A percentile compares a stretch with the other conserved stretches of the same genome.
phyloP scores from a whole-genome alignment of 2,797 vertebrate species.

The Moxostoma hubbsi region DNA sequence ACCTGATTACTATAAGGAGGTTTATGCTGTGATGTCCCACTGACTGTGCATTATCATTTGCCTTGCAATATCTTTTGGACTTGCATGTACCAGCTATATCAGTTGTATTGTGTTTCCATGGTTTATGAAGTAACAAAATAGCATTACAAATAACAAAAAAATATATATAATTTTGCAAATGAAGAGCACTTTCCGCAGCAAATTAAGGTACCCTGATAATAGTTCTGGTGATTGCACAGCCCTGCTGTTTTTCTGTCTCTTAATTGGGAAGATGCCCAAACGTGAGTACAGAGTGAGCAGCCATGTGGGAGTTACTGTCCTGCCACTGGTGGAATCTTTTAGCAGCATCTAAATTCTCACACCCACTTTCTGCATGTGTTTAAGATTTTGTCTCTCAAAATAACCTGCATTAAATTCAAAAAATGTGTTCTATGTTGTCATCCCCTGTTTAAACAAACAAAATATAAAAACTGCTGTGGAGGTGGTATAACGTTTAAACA shows the following conservation, averaged over 20 bases:
- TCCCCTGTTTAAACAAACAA: not conserved
- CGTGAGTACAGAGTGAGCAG: slow-evolving; percentile 18
- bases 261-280: slow-evolving; percentile 60
- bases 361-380: not conserved
- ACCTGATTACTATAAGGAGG: not conserved
- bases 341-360: slow-evolving; percentile 42
- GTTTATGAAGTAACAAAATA: slow-evolving; percentile 6
- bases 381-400: not conserved
- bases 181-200: slow-evolving; percentile 40
- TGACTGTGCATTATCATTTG: slow-evolving; percentile 12
- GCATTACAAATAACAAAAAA: slow-evolving; percentile 20
- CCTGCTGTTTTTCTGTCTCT: slow-evolving; percentile 42
- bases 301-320: slow-evolving; percentile 29
- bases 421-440: not conserved
- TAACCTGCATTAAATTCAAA: not conserved
- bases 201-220: slow-evolving; percentile 43
- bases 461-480: not conserved
- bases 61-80: not conserved
- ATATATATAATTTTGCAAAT: slow-evolving; percentile 40
- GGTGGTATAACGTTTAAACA: too few species aligned
- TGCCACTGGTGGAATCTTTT: slow-evolving; percentile 12
- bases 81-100: slow-evolving; percentile 17
- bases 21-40: slow-evolving; percentile 4
- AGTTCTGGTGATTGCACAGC: slow-evolving; percentile 39
- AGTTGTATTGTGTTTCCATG: slow-evolving; percentile 15